Conservation (phyloP, 2,888 invertebrate genomes). For the Chrysolina oricalcia region DNA sequence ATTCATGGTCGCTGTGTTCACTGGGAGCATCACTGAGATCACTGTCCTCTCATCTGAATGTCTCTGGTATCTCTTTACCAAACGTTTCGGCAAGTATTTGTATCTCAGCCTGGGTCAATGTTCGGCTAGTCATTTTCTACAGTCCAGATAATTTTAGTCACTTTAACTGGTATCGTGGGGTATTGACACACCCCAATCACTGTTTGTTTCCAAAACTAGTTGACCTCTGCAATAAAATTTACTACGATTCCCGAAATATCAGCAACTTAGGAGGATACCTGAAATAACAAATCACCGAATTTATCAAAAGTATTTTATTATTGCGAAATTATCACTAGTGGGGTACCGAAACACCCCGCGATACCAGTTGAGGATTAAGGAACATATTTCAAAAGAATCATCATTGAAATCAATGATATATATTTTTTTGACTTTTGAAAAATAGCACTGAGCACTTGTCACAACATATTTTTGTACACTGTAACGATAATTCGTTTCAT, state of each 20-base stretch:
- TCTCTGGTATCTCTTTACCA: neutral
- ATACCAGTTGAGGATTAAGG: neutral
- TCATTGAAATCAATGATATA: no score
- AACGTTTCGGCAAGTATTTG: neutral
- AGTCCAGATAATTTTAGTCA: neutral
- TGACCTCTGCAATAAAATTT: neutral
- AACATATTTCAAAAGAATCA: no score
- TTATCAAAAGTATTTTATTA: neutral
- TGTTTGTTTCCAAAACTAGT: constrained; percentile 6
- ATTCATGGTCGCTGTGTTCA: constrained; percentile 22
- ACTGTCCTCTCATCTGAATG: neutral
- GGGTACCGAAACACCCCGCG: neutral
- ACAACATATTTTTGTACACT: no score
- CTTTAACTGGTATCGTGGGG: constrained; percentile 26
- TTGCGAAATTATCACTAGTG: neutral
- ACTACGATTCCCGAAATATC: constrained; percentile 11
- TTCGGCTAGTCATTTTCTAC: neutral
- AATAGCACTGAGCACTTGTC: no score
- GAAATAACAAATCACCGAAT: neutral
- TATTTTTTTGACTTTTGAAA: no score
- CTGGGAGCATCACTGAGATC: neutral
- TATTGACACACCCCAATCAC: constrained; percentile 15
- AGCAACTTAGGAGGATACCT: constrained; percentile 18
- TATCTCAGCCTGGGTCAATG: neutral
- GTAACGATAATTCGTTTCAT: no score